Evolutionary conservation across 2,888 invertebrate species (phyloP), one percentile per base, ranked within the genome.

Genomic region (Sisyra nigra): DNA sequence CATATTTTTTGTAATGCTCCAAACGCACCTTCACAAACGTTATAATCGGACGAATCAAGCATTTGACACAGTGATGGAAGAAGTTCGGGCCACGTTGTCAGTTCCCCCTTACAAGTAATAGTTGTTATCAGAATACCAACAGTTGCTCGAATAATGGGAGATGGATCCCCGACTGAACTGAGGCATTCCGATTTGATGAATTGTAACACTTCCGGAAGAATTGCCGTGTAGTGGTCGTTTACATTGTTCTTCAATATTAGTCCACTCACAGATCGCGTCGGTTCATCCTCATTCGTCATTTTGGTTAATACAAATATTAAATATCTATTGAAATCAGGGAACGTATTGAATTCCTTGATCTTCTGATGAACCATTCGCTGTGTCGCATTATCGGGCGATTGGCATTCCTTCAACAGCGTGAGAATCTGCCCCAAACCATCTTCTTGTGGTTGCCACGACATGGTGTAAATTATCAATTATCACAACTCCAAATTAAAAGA

Each of bases 241-340:
- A 98, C 86, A 67, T 97, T 97, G 65, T 98, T 99, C 65, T 98
- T 98, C 54, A 98, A 70, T 55, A 99, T 89, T 49, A 99, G 72
- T 49, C 96, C 97, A 67, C 93, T 92, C 40, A 98, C 67, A 18
- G 96, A 94, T 55, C 98, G 77, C 45, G 93, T 92, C 45, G 96
- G 87, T 61, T 94, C 96, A 68, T 94, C 89, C 76, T 93, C 93
- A 42, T 80, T 72, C 56, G 80, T 81, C 49, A 91, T 70, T 69
- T 93, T 89, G 46, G 92, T 91, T 55, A 98, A 72, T 53, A 98
- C 92, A 68, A 88, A 96, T 58, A 97, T 88, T 54, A 98, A 75
- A 66, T 98, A 98, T 63, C 94, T 96, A 63, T 94, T 93, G 67
- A 98, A 98, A 62, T 97, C 93, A 52, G 96, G 89, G 68, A 88